phyloP scores from a whole-genome alignment of 2,888 invertebrate genomes.

The Linnaemya tessellans region DNA sequence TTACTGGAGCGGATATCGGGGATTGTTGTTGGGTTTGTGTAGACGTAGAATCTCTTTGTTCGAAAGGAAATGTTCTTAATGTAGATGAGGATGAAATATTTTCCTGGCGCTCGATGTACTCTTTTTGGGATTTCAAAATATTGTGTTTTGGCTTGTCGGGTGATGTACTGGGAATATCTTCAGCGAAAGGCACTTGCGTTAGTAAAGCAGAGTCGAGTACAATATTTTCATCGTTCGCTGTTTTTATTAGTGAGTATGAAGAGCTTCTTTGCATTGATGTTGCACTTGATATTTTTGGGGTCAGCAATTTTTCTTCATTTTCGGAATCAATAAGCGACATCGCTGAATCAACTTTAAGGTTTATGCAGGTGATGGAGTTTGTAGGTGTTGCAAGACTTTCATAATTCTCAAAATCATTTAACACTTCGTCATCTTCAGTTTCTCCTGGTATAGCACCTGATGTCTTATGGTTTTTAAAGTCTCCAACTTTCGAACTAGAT shows the following conservation, averaged over 20 bases:
- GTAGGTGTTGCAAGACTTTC: constrained; percentile 13
- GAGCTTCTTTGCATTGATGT: neutral
- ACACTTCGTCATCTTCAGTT: neutral
- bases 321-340: neutral
- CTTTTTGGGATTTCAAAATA: neutral
- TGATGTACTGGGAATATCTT: neutral
- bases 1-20: neutral
- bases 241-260: neutral
- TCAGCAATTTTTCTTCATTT: neutral
- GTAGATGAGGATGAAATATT: neutral
- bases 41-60: neutral
- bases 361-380: neutral
- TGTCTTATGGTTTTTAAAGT: neutral
- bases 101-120: neutral
- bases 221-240: too few relatives aligned
- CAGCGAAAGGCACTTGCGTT: too few relatives aligned
- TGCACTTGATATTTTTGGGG: neutral
- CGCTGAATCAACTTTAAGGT: neutral
- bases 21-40: neutral
- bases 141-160: neutral
- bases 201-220: too few relatives aligned
- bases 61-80: neutral
- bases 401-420: neutral
- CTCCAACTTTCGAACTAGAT: neutral
- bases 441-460: too few relatives aligned